These are phyloP conservation scores for Charadrius vociferus DNA, from an alignment of 2,113 vertebrate genomes.

Conservation along the genomic window DNA sequence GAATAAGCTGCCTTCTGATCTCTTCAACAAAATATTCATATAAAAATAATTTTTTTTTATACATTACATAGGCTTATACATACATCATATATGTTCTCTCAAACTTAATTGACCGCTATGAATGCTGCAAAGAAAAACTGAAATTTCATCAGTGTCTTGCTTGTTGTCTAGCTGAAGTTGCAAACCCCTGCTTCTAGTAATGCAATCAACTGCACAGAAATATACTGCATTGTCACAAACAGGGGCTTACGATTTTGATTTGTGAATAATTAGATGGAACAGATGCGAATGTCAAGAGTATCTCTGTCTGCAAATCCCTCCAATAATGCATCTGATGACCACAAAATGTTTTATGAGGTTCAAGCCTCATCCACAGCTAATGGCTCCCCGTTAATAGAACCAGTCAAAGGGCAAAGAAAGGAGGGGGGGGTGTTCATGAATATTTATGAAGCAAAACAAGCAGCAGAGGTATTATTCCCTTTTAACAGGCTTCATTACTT, in stretches of 20 bases:
- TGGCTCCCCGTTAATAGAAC: slow-evolving; percentile 60
- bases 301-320: slow-evolving; percentile 39
- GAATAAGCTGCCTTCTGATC: background rate
- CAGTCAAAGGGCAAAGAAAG: slow-evolving; percentile 66
- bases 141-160: slow-evolving; percentile 6
- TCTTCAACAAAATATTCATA: background rate
- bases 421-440: slow-evolving; percentile 26
- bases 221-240: slow-evolving; percentile 43
- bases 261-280: slow-evolving; percentile 32
- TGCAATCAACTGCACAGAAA: slow-evolving; percentile 43
- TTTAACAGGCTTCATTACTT: slow-evolving; percentile 52
- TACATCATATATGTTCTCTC: background rate
- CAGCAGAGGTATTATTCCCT: background rate
- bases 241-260: slow-evolving; percentile 50
- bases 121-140: background rate
- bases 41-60: background rate
- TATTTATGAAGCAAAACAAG: slow-evolving; percentile 65
- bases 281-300: slow-evolving; percentile 57
- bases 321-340: slow-evolving; percentile 52
- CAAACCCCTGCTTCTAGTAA: slow-evolving; percentile 44
- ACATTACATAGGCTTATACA: background rate
- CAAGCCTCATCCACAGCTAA: slow-evolving; percentile 65
- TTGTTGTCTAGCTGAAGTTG: background rate
- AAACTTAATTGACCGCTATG: background rate
- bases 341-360: slow-evolving; percentile 58